These are phyloP conservation scores for Periplaneta americana DNA, from an alignment of 1,140 invertebrate genomes.

Conservation along the genomic window DNA sequence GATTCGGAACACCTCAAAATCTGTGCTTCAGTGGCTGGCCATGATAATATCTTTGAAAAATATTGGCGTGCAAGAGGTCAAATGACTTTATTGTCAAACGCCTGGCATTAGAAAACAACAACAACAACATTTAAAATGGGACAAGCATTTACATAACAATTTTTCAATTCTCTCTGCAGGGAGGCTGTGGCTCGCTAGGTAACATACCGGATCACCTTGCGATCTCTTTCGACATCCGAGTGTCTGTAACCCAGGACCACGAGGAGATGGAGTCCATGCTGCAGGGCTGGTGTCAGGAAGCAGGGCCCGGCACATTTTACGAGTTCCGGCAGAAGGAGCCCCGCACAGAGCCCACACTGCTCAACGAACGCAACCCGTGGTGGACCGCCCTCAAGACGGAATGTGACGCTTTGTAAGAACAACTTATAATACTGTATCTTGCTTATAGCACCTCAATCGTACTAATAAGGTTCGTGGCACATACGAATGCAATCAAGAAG, in stretches of 20 bases:
- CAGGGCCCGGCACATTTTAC: background rate
- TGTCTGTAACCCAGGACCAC: background rate
- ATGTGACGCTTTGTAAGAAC: background rate
- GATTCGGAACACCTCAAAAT: too few relatives aligned
- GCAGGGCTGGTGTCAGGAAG: background rate
- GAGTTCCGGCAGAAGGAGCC: background rate
- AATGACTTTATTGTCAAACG: too few relatives aligned
- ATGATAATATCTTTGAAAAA: too few relatives aligned
- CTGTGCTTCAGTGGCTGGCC: too few relatives aligned
- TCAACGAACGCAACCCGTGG: background rate
- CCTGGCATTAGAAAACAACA: too few relatives aligned
- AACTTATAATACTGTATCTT: conserved; percentile 3
- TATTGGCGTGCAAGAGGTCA: too few relatives aligned
- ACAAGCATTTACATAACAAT: too few relatives aligned
- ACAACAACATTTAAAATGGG: too few relatives aligned
- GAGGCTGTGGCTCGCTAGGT: background rate
- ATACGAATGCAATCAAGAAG: too few relatives aligned
- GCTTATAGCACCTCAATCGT: too few relatives aligned
- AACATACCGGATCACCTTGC: background rate
- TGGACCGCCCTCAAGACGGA: background rate
- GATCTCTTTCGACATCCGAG: background rate
- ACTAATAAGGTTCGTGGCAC: too few relatives aligned
- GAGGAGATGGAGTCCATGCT: background rate
- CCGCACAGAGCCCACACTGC: background rate
- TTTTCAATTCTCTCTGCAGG: background rate